These are phyloP conservation scores for Erinaceus europaeus DNA, from an alignment of 2,113 vertebrate species.

Conservation along the genomic window DNA sequence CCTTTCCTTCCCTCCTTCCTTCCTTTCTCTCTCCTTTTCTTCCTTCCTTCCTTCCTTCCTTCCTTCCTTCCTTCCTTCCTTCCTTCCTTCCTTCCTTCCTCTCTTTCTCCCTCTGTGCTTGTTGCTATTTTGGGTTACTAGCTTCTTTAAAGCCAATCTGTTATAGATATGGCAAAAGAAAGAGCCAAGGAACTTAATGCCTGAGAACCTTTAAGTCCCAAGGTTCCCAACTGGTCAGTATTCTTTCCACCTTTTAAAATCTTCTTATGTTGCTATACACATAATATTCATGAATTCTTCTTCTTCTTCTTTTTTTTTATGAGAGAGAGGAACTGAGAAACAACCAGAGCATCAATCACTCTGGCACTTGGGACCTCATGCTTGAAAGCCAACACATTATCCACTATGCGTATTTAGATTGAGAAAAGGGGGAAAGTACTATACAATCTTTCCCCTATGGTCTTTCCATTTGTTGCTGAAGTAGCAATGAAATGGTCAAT, in stretches of 20 bases:
- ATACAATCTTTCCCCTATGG: neutral
- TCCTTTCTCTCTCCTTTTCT: too few species aligned
- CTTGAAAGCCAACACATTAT: too few species aligned
- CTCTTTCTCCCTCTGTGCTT: too few species aligned
- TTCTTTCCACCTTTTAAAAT: neutral
- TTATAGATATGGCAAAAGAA: neutral
- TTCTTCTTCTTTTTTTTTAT: too few species aligned
- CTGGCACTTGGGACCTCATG: too few species aligned
- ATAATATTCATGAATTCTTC: neutral
- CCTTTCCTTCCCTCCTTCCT: too few species aligned
- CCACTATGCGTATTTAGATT: too few species aligned
- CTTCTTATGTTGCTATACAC: neutral
- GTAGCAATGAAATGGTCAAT: neutral
- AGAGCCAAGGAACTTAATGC: neutral
- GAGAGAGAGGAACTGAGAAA: too few species aligned
- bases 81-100: neutral
- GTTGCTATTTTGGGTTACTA: neutral
- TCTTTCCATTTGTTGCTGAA: neutral
- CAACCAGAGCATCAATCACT: too few species aligned
- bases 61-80: too few species aligned
- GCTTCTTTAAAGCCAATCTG: neutral
- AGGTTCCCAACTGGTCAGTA: too few species aligned
- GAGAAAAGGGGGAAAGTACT: neutral
- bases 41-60: too few species aligned
- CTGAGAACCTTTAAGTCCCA: neutral